Conservation (phyloP, 2,888 invertebrate genomes). For the Sussaba pulchella region DNA sequence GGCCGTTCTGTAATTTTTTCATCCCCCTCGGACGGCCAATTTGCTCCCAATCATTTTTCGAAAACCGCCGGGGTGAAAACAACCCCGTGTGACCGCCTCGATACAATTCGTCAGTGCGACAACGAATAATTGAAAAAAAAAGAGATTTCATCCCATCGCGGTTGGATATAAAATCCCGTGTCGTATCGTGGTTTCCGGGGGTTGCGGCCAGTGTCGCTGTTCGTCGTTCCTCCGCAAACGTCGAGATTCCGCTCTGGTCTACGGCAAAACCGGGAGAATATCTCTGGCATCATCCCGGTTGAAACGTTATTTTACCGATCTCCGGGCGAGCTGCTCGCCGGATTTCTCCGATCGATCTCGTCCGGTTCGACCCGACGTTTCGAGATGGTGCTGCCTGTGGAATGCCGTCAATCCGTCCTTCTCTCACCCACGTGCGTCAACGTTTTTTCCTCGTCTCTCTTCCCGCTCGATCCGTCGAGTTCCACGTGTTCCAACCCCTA, state of each 20-base stretch:
- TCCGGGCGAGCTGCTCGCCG: slow-evolving; percentile 62
- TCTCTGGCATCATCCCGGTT: not conserved
- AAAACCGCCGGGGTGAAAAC: too few relatives aligned
- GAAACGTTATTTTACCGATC: slow-evolving; percentile 76
- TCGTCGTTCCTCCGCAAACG: slow-evolving; percentile 46
- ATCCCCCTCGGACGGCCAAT: too few relatives aligned
- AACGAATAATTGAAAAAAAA: too few relatives aligned
- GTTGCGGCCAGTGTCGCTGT: slow-evolving; percentile 47
- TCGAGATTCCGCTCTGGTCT: not conserved
- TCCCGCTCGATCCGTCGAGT: not conserved
- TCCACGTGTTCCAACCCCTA: too few relatives aligned
- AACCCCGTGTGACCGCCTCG: too few relatives aligned
- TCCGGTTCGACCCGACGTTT: slow-evolving; percentile 72
- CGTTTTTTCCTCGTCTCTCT: slow-evolving; percentile 1
- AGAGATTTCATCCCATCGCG: too few relatives aligned
- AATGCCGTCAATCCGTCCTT: slow-evolving; percentile 26
- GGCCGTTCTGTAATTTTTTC: too few relatives aligned
- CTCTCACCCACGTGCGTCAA: slow-evolving; percentile 6
- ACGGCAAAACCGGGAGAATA: slow-evolving; percentile 41
- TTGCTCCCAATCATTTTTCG: too few relatives aligned
- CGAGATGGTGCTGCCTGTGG: slow-evolving; percentile 78
- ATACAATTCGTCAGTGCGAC: too few relatives aligned
- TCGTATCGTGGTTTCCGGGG: slow-evolving; percentile 11
- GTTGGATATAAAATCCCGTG: too few relatives aligned
- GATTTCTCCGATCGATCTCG: slow-evolving; percentile 60